phyloP scores from a whole-genome alignment of 2,113 vertebrate genomes.

The Oncorhynchus kisutch region DNA sequence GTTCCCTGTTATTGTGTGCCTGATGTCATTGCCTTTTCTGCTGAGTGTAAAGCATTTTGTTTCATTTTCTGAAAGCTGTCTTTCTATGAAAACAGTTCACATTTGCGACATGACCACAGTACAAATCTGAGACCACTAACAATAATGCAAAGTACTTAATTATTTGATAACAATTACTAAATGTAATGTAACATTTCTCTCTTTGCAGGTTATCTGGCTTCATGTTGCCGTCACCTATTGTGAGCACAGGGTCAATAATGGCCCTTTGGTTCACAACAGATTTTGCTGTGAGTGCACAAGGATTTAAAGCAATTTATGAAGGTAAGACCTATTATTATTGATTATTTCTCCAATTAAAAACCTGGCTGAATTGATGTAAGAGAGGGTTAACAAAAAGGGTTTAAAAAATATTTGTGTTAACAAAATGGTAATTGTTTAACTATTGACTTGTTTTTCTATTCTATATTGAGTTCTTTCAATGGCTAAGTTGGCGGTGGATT shows the following conservation, averaged over 20 bases:
- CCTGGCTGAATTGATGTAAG: no score
- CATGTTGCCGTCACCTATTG: conserved; percentile 91
- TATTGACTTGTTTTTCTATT: no score
- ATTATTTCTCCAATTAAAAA: no score
- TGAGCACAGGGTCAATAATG: conserved; percentile 94
- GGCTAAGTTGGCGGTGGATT: no score
- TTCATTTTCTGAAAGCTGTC: no score
- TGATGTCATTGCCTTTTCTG: no score
- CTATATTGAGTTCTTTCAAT: no score
- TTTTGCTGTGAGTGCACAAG: conserved; percentile 97
- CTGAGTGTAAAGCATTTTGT: no score
- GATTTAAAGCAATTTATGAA: conserved; percentile 96
- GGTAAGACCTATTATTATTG: conserved; percentile 74
- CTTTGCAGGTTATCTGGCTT: conserved; percentile 89
- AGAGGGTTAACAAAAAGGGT: neutral
- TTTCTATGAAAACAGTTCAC: no score
- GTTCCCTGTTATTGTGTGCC: no score
- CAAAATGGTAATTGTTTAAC: neutral
- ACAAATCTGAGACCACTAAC: neutral
- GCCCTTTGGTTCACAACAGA: conserved; percentile 97
- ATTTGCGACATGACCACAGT: no score
- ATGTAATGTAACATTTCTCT: neutral
- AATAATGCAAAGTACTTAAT: neutral
- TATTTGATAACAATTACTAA: neutral
- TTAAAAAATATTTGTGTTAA: no score